phyloP scores from a whole-genome alignment of 2,797 vertebrate species.

The Aphelocoma californica region DNA sequence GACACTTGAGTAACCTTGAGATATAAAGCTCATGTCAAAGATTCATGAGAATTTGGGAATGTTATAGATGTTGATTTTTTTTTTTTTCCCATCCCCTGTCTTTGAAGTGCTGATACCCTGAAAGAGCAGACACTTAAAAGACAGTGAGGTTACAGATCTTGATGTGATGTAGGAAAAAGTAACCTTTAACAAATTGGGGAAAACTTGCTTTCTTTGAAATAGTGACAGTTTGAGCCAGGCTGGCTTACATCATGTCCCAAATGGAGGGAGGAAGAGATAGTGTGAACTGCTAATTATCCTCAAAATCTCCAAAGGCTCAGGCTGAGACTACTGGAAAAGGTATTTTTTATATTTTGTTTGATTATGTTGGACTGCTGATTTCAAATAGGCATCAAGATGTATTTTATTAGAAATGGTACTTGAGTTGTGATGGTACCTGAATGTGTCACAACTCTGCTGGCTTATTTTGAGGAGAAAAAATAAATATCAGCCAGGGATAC shows the following conservation, averaged over 20 bases:
- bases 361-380: background rate
- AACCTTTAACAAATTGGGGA: background rate
- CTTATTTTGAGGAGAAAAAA: background rate
- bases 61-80: background rate
- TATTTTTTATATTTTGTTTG: background rate
- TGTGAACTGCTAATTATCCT: background rate
- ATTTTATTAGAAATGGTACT: background rate
- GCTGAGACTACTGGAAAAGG: background rate
- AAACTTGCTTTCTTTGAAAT: background rate
- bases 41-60: background rate
- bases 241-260: background rate
- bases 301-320: background rate
- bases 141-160: background rate
- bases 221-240: background rate
- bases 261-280: accelerated
- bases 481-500: background rate
- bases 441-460: background rate
- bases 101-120: background rate
- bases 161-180: background rate
- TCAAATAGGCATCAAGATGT: background rate
- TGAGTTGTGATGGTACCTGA: background rate
- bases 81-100: accelerated
- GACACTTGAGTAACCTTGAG: background rate
- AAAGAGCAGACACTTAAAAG: background rate
- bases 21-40: background rate